These are phyloP conservation scores for Vidua chalybeata DNA, from an alignment of 2,113 vertebrate species.

Conservation along the genomic window DNA sequence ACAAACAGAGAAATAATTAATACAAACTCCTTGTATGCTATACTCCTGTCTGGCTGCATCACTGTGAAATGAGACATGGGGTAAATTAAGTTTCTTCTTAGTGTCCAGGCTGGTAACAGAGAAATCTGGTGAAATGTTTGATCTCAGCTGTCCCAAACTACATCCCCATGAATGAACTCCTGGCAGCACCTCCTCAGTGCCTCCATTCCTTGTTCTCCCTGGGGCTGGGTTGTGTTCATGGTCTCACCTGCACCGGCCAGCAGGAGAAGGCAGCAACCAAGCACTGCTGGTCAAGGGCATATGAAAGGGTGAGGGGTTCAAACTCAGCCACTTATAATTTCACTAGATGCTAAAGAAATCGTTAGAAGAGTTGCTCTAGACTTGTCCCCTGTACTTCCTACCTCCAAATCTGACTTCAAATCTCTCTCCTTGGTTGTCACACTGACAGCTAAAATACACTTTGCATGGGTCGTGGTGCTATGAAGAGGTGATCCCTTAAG, in stretches of 20 bases:
- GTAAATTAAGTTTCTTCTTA: not conserved
- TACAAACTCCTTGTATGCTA: not conserved
- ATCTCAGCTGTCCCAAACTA: not conserved
- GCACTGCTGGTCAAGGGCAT: not conserved
- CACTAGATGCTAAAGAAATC: not conserved
- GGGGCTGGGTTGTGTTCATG: not conserved
- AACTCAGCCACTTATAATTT: not conserved
- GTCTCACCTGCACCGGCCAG: not conserved
- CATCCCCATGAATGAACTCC: fast-evolving
- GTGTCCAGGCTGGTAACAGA: not conserved
- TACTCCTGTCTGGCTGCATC: not conserved
- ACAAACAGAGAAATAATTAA: not conserved
- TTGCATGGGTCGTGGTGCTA: fast-evolving
- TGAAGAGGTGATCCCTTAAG: not conserved
- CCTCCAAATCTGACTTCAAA: not conserved
- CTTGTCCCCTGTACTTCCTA: not conserved
- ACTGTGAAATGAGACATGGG: not conserved
- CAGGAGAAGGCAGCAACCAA: not conserved
- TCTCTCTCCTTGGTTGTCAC: not conserved
- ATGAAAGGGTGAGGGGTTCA: not conserved
- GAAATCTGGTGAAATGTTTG: not conserved
- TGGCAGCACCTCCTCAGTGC: not conserved
- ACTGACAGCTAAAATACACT: not conserved
- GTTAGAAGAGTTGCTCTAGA: not conserved
- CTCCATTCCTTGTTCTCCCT: fast-evolving